A percentile compares a stretch with the other conserved stretches of the same genome.
Evolutionary conservation across 1,140 invertebrate genomes (phyloP).

Genomic region (Ericerus pela): DNA sequence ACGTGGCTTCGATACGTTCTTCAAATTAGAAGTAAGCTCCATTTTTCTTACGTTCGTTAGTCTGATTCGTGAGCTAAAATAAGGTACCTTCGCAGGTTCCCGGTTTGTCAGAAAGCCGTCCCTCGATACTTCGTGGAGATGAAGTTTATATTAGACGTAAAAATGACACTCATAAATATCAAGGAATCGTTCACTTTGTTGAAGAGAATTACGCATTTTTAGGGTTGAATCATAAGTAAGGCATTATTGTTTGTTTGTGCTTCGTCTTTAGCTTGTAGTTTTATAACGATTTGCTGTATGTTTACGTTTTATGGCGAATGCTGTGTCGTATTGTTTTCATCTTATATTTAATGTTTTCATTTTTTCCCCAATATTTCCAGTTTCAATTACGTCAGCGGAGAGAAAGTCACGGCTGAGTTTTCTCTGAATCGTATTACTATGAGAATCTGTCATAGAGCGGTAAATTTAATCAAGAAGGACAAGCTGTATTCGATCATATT

Average conservation of each 20-base stretch:
- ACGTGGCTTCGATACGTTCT: neutral
- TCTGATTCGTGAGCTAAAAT: neutral
- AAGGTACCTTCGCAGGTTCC: neutral
- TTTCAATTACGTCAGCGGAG: neutral
- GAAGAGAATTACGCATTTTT: neutral
- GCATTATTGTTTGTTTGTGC: too few relatives aligned
- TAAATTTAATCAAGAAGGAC: neutral
- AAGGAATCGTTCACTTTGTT: neutral
- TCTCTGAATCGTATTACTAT: neutral
- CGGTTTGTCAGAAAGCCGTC: conserved; percentile 2
- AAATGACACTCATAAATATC: neutral
- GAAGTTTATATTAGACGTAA: neutral
- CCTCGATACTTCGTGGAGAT: neutral
- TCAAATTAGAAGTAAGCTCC: neutral
- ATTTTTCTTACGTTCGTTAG: neutral
- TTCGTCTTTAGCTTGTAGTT: too few relatives aligned
- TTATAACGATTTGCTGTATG: too few relatives aligned
- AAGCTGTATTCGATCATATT: neutral
- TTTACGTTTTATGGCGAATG: too few relatives aligned
- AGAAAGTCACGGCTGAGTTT: neutral
- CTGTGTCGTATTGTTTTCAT: too few relatives aligned
- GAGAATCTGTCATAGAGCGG: neutral
- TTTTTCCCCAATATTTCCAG: too few relatives aligned
- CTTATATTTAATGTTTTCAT: too few relatives aligned
- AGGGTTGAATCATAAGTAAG: too few relatives aligned